These are phyloP conservation scores for Odobenus rosmarus DNA, from an alignment of 2,113 vertebrate genomes.

Conservation along the genomic window DNA sequence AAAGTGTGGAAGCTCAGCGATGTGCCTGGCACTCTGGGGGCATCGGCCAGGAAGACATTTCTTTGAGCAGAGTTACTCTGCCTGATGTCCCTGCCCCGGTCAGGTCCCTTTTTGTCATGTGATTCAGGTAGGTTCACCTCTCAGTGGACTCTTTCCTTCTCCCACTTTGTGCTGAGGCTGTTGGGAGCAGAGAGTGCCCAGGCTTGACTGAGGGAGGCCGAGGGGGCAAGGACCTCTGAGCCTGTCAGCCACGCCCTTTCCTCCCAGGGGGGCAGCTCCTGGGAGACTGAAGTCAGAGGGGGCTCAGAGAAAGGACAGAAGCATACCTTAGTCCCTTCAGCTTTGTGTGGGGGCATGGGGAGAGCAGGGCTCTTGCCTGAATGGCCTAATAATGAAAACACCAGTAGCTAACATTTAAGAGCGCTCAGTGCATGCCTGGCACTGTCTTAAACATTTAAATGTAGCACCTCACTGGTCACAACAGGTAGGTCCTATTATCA, in stretches of 20 bases:
- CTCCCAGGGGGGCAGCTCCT: background rate
- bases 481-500: background rate
- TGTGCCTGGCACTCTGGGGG: background rate
- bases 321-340: background rate
- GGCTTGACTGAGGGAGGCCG: background rate
- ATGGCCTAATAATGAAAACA: background rate
- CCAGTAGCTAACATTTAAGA: background rate
- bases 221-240: background rate
- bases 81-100: background rate
- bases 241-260: too few relatives aligned
- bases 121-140: background rate
- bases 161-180: background rate
- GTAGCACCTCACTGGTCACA: background rate
- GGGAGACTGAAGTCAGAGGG: background rate
- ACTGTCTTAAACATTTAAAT: background rate
- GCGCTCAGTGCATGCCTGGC: background rate
- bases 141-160: background rate
- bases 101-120: background rate
- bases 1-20: fast-evolving
- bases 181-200: background rate
- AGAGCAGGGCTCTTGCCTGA: background rate
- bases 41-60: background rate
- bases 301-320: background rate
- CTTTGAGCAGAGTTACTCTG: background rate
- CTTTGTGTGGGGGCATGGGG: background rate